phyloP scores from a whole-genome alignment of 1,140 invertebrate species.

The Dendroctonus valens region DNA sequence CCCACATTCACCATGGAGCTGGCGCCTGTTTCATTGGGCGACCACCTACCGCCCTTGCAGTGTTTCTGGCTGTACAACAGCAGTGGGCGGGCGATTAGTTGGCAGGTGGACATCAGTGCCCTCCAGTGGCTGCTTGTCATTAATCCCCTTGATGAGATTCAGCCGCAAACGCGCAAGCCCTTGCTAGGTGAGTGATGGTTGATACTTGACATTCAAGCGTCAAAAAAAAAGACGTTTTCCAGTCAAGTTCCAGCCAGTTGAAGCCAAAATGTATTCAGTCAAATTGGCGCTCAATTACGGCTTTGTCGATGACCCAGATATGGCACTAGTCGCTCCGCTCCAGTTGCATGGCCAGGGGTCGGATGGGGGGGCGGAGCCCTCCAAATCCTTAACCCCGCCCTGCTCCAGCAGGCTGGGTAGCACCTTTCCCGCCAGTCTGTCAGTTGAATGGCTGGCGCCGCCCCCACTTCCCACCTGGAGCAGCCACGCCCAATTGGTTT shows the following conservation, averaged over 20 bases:
- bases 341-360: constrained; percentile 1
- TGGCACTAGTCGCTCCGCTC: background rate
- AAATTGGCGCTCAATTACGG: constrained; percentile 1
- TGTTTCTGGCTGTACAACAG: constrained; percentile 20
- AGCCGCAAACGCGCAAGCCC: constrained; percentile 6
- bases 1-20: constrained; percentile 1
- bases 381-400: background rate
- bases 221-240: background rate
- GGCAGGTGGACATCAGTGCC: background rate
- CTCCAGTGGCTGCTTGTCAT: constrained; percentile 7
- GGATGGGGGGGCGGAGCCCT: background rate
- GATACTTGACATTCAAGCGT: background rate
- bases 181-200: background rate
- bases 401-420: background rate
- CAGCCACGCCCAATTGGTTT: constrained; percentile 18
- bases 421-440: constrained; percentile 9
- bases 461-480: constrained; percentile 18
- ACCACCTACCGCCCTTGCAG: constrained; percentile 21
- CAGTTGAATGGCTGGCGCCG: constrained; percentile 6
- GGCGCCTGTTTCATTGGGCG: constrained; percentile 13
- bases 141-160: constrained; percentile 12
- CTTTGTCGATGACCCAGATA: background rate
- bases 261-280: constrained; percentile 14
- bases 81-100: constrained; percentile 8
- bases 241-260: constrained; percentile 24